phyloP scores from a whole-genome alignment of 2,888 invertebrate genomes.

The Lasioglossum lativentre region DNA sequence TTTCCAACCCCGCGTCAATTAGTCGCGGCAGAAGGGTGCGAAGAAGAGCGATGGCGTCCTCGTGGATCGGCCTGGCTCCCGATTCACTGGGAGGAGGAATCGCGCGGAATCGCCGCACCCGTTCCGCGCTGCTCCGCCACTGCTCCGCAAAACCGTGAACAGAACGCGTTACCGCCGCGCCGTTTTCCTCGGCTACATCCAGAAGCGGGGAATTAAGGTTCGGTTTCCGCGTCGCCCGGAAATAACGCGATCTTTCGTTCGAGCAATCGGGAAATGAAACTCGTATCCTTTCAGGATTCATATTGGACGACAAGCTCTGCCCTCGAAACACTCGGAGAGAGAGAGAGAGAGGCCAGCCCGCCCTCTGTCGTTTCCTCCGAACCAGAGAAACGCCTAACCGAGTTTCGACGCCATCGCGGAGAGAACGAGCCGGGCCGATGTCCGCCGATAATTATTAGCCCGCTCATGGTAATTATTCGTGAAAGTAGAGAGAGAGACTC shows the following conservation, averaged over 20 bases:
- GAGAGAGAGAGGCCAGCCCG: background rate
- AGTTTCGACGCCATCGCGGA: background rate
- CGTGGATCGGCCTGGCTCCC: slow-evolving; percentile 25
- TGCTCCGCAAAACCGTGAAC: slow-evolving; percentile 21
- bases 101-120: slow-evolving; percentile 30
- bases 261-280: slow-evolving; percentile 71
- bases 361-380: background rate
- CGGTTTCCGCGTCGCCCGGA: slow-evolving; percentile 70
- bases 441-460: slow-evolving; percentile 19
- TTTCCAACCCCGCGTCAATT: slow-evolving; percentile 81
- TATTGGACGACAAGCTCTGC: slow-evolving; percentile 40
- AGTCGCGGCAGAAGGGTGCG: slow-evolving; percentile 78
- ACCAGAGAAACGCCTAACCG: slow-evolving; percentile 8
- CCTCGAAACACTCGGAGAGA: slow-evolving; percentile 55
- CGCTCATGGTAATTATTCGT: slow-evolving; percentile 11
- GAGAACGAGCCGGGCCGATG: background rate
- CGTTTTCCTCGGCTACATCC: slow-evolving; percentile 32
- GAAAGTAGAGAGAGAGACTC: slow-evolving; percentile 17
- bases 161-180: slow-evolving; percentile 41
- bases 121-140: background rate
- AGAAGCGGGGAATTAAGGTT: slow-evolving; percentile 65
- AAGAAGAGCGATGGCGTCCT: slow-evolving; percentile 78
- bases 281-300: slow-evolving; percentile 66
- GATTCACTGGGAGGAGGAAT: slow-evolving; percentile 30
- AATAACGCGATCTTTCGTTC: slow-evolving; percentile 68